Base-by-base conservation (phyloP, 2,888 invertebrate species). In the Nasonia oneida region DNA sequence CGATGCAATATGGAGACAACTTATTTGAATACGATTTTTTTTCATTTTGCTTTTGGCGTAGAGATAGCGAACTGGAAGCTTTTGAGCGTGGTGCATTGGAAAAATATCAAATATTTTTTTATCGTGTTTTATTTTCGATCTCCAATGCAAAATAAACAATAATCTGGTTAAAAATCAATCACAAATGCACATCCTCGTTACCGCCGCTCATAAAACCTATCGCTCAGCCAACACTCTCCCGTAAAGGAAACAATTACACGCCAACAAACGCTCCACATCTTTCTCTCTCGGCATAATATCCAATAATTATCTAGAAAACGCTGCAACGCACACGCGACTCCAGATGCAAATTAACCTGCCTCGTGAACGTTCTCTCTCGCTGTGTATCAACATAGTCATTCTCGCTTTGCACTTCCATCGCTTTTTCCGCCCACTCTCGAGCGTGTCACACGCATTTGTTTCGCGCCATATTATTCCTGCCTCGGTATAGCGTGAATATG, bases 271-370 rank as follows among this genome's bases (percentile, higher is more conserved):
- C 73, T 47, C 47, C 42, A 23, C 47, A 12, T 73, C 73, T 23
- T 61, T 61, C 73, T 67, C 73, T 10, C 1, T n/a, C 1, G 29
- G 8, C 47, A 42, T 42, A 10, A 23, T 73, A n/a, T 42, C 39
- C 14, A 73, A 73, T 73, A 73, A 73, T 73, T 47, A 47, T 14
- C 47, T n/a, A 73, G 39, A 47, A 23, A 47, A 73, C 12, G 73
- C 64, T 18, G 23, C 33, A 29, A 33, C 64, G 14, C 64, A 14
- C 64, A 10, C 29, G 64, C 10, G 29, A 3, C 23, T 33, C 29
- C 3, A 33, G 14, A 15, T 33, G 64, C 64, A 67, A 67, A 67
- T 33, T 5, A 67, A 29, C 5, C n/a, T 42, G 18, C 71, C 23
- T 42, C 2, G 12, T 73, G 23, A 73, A 42, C 29, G 33, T 4